Conservation (phyloP, 2,113 vertebrate genomes). For the Puma concolor region DNA sequence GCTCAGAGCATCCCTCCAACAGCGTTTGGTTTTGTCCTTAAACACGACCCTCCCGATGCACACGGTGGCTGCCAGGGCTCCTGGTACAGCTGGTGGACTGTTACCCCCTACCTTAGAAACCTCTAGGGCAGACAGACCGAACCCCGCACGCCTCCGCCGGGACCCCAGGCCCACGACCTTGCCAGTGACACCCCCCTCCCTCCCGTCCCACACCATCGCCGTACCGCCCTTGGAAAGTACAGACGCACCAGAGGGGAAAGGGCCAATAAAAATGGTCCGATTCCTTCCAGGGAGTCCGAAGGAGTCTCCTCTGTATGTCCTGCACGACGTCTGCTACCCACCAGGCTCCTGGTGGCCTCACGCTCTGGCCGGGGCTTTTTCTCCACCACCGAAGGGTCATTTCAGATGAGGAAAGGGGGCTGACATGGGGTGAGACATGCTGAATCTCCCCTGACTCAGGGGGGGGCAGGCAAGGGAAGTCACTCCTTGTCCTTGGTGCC, state of each 20-base stretch:
- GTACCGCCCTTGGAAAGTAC: background rate
- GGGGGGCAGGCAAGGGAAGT: too few species aligned
- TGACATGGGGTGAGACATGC: accelerated
- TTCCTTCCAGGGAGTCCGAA: background rate
- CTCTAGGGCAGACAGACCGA: background rate
- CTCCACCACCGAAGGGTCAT: accelerated
- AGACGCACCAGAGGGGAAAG: background rate
- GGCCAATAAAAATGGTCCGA: accelerated
- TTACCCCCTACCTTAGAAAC: background rate
- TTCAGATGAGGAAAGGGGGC: background rate
- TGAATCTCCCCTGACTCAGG: accelerated
- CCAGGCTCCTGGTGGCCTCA: too few species aligned
- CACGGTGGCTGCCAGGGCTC: background rate
- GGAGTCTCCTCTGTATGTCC: too few species aligned
- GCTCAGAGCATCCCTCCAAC: background rate
- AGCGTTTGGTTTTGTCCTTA: background rate
- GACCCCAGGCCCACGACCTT: background rate
- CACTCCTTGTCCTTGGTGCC: accelerated
- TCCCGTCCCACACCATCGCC: accelerated
- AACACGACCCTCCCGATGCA: background rate
- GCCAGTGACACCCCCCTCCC: accelerated
- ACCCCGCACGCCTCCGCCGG: accelerated
- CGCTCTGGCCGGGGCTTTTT: background rate
- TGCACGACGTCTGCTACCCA: accelerated
- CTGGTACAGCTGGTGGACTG: accelerated